Evolutionary conservation across 2,888 invertebrate genomes (phyloP).

Genomic region (Hylaea fasciaria): DNA sequence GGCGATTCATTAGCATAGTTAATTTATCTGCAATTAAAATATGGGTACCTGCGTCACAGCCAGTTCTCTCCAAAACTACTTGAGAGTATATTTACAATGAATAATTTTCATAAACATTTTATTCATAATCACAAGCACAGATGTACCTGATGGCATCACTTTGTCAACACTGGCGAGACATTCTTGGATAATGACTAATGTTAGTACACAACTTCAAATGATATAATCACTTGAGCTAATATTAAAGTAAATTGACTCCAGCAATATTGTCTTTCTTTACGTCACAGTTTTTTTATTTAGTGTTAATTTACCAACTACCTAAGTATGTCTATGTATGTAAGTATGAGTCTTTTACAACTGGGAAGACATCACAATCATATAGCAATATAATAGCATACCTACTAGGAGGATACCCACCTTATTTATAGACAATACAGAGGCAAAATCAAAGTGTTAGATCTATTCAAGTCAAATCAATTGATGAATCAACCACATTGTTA

Average conservation of each 20-base stretch:
- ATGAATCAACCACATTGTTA: too few species aligned
- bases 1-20: conserved; percentile 47
- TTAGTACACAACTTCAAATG: conserved; percentile 18
- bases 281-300: too few species aligned
- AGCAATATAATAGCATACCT: too few species aligned
- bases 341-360: too few species aligned
- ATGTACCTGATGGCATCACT: conserved; percentile 54
- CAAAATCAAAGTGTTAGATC: too few species aligned
- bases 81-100: conserved; percentile 52
- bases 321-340: too few species aligned
- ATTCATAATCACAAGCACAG: conserved; percentile 61
- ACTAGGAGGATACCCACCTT: too few species aligned
- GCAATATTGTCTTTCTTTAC: not conserved
- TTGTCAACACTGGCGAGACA: conserved; percentile 52
- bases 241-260: conserved; percentile 35
- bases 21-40: conserved; percentile 51
- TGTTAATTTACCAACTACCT: too few species aligned
- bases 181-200: conserved; percentile 56
- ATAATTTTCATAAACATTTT: conserved; percentile 62
- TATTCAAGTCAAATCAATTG: too few species aligned
- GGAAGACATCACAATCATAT: too few species aligned
- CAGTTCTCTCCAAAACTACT: conserved; percentile 42
- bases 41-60: conserved; percentile 38
- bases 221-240: conserved; percentile 51
- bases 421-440: too few species aligned